Evolutionary conservation across 1,140 invertebrate genomes (phyloP).

Genomic region (Psix sp.): DNA sequence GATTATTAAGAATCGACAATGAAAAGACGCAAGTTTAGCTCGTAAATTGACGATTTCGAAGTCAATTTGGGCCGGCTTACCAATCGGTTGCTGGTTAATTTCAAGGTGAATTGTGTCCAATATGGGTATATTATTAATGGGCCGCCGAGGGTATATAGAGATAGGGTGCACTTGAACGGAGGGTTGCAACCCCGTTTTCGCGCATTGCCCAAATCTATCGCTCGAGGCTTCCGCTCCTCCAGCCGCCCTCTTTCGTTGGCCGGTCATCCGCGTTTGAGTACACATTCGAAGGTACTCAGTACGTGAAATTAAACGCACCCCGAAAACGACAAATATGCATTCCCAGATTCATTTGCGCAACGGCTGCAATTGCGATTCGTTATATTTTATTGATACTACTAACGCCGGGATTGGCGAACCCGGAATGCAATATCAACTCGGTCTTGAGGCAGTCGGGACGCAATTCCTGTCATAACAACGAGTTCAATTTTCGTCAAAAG

Average conservation of each 20-base stretch:
- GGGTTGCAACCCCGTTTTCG: constrained; percentile 75
- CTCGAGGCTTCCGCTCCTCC: constrained; percentile 61
- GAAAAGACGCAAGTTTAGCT: constrained; percentile 59
- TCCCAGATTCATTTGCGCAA: constrained; percentile 49
- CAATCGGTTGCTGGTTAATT: constrained; percentile 78
- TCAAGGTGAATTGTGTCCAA: constrained; percentile 79
- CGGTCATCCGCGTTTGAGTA: constrained; percentile 19
- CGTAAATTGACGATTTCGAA: constrained; percentile 78
- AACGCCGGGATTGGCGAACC: constrained; percentile 3
- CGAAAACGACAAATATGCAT: constrained; percentile 55
- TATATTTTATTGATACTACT: constrained; percentile 51
- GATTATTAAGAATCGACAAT: constrained; percentile 55
- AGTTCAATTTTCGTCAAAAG: constrained; percentile 77
- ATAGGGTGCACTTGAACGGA: constrained; percentile 62
- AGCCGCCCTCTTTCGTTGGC: constrained; percentile 1
- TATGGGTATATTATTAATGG: constrained; percentile 79
- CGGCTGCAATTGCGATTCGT: constrained; percentile 40
- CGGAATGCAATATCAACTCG: no score
- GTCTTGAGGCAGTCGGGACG: constrained; percentile 65
- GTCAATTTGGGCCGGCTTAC: constrained; percentile 77
- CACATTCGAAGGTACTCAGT: constrained; percentile 53
- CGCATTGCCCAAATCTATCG: constrained; percentile 74
- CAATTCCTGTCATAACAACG: constrained; percentile 76
- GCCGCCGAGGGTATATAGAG: constrained; percentile 69
- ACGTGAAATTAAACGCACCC: constrained; percentile 72